A percentile compares a stretch with the other conserved stretches of the same genome.
Conservation (phyloP, 2,797 vertebrate genomes). For the Meda fulgida region DNA sequence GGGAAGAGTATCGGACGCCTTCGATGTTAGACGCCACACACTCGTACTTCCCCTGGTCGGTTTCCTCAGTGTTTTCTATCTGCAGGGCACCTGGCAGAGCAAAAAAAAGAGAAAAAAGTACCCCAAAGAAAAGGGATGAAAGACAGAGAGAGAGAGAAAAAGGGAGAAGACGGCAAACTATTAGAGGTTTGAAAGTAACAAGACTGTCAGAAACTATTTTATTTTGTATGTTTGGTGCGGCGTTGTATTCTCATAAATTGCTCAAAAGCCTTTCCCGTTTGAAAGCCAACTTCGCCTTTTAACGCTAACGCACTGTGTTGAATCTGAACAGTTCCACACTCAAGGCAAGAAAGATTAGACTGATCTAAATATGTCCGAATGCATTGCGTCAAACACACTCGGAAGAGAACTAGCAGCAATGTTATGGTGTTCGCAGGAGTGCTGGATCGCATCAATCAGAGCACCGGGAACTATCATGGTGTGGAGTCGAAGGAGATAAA, state of each 20-base stretch:
- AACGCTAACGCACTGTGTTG: constrained; percentile 36
- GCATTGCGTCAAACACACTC: constrained; percentile 44
- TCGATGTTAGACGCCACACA: constrained; percentile 98
- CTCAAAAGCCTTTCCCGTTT: constrained; percentile 53
- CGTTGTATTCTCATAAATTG: constrained; percentile 52
- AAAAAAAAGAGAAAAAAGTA: constrained; percentile 44
- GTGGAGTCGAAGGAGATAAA: constrained; percentile 14
- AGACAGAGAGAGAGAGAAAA: constrained; percentile 40
- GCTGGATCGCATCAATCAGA: constrained; percentile 1
- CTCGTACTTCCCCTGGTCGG: constrained; percentile 99
- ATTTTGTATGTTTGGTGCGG: constrained; percentile 29
- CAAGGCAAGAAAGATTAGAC: constrained; percentile 18
- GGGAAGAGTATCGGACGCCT: constrained; percentile 97
- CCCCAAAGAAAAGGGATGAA: constrained; percentile 51
- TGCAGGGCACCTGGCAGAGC: constrained; percentile 90
- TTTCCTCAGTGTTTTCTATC: constrained; percentile 99
- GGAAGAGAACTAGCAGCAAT: constrained; percentile 42
- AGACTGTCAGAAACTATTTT: constrained; percentile 56
- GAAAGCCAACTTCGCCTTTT: constrained; percentile 46
- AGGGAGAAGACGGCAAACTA: constrained; percentile 57
- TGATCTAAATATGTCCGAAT: constrained; percentile 63
- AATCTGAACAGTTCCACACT: constrained; percentile 23
- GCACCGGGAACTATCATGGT: not conserved
- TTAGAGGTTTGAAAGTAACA: constrained; percentile 43
- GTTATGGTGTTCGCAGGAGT: constrained; percentile 1